Evolutionary conservation across 2,888 invertebrate species (phyloP), one percentile per base, ranked within the genome.

Genomic region (Mythimna albipuncta): DNA sequence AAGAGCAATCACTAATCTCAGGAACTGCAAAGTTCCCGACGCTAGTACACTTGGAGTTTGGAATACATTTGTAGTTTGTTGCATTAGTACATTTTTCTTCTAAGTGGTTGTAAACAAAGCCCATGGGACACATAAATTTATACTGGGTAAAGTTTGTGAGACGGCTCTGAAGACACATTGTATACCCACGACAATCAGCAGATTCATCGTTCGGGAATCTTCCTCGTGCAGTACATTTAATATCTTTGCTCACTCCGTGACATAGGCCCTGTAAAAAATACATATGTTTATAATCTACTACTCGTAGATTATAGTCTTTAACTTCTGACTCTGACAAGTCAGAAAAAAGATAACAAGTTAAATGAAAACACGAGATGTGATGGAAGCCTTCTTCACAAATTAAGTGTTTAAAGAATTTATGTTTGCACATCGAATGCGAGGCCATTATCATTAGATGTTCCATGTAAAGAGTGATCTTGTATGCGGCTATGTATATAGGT

Each of bases 81-180:
- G 91, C 87, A 64, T 94, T 95, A 1, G 94, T 94, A 82, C 96
- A 96, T 64, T 93, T 90, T 63, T 86, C 87, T 70, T 94, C 93
- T 52, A 91, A 58, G 75, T 95, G 94, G 73, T 93, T 94, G 86
- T 92, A 95, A 9, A 93, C 87, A 59, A 91, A 93, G 59, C 91
- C 89, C 19, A 89, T 81, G 0, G 96, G 96, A 71, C 96, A 96
- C 2, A 86, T 85, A 1, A 95, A 89, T 73, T 93, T 91, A 84
- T 93, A 92, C 55, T 93, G 91, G 4, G 91, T 91, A 78, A 91
- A 94, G 19, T 87, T 89, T 4, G 81, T 84, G 1, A 88, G 81
- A 1, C 91, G 91, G 1, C 89, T 89, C 9, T 85, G 83, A 0
- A 95, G 84, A 71, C 96, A 96, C 85, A 95, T 93, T n/a, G 93